phyloP scores from a whole-genome alignment of 2,888 invertebrate genomes.

The Ametastegia equiseti region DNA sequence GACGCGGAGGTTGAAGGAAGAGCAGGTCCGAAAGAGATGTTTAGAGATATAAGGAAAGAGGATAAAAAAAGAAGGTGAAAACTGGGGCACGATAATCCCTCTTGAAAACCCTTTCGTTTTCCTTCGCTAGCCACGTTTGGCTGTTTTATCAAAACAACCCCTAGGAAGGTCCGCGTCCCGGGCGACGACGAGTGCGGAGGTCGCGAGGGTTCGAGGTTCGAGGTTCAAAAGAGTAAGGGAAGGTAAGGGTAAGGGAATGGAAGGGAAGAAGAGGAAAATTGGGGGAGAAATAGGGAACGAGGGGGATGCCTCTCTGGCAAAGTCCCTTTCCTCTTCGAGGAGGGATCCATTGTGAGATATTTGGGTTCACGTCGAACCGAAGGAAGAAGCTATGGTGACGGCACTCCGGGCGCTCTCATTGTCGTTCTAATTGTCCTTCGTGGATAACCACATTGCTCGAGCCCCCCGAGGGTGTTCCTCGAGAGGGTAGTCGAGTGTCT shows the following conservation, averaged over 20 bases:
- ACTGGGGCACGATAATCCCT: slow-evolving; percentile 44
- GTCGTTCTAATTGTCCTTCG: slow-evolving; percentile 42
- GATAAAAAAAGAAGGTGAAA: slow-evolving; percentile 3
- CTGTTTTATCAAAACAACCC: slow-evolving; percentile 49
- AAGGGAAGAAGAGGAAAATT: neutral
- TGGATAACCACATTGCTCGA: slow-evolving; percentile 37
- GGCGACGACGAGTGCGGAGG: slow-evolving; percentile 37
- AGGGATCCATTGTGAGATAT: slow-evolving; percentile 44
- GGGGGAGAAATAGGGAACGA: neutral
- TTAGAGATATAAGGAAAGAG: neutral
- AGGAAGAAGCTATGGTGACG: slow-evolving; percentile 34
- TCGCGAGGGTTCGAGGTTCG: slow-evolving; percentile 22
- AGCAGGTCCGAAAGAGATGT: neutral
- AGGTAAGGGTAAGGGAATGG: neutral
- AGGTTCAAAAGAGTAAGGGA: slow-evolving; percentile 14
- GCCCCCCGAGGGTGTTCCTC: neutral
- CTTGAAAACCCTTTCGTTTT: slow-evolving; percentile 43
- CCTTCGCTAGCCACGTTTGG: slow-evolving; percentile 24
- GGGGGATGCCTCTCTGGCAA: neutral
- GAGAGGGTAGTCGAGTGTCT: slow-evolving; percentile 26
- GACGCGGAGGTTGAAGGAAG: neutral
- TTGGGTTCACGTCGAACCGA: slow-evolving; percentile 43
- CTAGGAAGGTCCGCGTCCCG: slow-evolving; percentile 32
- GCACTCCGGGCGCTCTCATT: slow-evolving; percentile 27
- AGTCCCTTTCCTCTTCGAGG: slow-evolving; percentile 6